Evolutionary conservation across 2,113 vertebrate genomes (phyloP).

Genomic region (Theristicus caerulescens): DNA sequence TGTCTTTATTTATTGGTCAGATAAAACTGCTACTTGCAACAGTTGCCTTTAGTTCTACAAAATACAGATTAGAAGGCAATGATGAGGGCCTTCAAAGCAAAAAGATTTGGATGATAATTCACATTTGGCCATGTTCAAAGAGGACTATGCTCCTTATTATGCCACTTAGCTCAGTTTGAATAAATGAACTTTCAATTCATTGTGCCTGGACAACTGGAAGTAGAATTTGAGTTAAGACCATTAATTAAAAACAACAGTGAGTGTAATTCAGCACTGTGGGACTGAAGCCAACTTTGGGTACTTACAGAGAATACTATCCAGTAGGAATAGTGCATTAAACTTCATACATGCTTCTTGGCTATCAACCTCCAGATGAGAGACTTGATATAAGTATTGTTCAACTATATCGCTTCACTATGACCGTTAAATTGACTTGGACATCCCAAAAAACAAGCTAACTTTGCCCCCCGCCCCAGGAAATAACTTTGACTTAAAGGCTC

Average conservation of each 20-base stretch:
- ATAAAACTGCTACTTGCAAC: background rate
- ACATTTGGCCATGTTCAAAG: background rate
- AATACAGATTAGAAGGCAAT: background rate
- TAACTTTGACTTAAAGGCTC: background rate
- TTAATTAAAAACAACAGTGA: background rate
- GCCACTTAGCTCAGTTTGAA: background rate
- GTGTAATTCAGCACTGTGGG: background rate
- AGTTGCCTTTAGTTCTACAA: background rate
- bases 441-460: background rate
- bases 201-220: background rate
- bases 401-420: background rate
- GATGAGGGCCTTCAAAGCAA: background rate
- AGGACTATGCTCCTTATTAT: background rate
- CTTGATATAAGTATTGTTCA: background rate
- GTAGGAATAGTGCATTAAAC: background rate
- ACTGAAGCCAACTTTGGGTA: background rate
- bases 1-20: background rate
- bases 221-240: background rate
- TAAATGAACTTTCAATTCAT: background rate
- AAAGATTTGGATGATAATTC: background rate
- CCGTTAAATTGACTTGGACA: background rate
- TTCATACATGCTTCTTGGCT: background rate
- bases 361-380: background rate
- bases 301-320: background rate
- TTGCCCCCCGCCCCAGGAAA: fast-evolving